Conservation (phyloP, 2,113 vertebrate genomes). For the Podocnemis expansa region DNA sequence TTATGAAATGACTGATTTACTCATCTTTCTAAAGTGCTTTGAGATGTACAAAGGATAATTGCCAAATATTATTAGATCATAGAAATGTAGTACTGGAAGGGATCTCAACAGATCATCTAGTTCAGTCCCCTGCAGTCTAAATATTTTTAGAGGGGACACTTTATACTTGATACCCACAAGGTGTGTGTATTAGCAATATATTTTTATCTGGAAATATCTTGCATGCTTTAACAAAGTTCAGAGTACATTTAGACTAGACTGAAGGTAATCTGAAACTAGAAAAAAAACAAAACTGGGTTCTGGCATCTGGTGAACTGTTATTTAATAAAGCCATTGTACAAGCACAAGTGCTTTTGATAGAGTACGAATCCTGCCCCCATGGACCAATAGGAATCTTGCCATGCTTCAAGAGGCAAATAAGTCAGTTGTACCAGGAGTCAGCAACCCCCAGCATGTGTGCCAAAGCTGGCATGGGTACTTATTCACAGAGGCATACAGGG, state of each 20-base stretch:
- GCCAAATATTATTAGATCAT: background rate
- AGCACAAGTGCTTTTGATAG: background rate
- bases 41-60: background rate
- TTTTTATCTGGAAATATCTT: background rate
- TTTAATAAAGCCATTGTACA: background rate
- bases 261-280: background rate
- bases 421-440: too few species aligned
- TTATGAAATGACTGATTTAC: background rate
- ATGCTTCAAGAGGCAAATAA: background rate
- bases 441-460: too few species aligned
- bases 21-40: background rate
- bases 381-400: background rate
- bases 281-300: background rate
- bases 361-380: background rate
- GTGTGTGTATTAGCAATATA: background rate
- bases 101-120: background rate
- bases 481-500: too few species aligned
- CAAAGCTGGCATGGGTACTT: too few species aligned
- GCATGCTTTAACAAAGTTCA: background rate
- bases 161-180: background rate
- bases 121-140: background rate
- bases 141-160: background rate
- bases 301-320: background rate
- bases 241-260: background rate
- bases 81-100: background rate